These are phyloP conservation scores for Proteles cristata DNA, from an alignment of 2,113 vertebrate genomes.

Conservation along the genomic window DNA sequence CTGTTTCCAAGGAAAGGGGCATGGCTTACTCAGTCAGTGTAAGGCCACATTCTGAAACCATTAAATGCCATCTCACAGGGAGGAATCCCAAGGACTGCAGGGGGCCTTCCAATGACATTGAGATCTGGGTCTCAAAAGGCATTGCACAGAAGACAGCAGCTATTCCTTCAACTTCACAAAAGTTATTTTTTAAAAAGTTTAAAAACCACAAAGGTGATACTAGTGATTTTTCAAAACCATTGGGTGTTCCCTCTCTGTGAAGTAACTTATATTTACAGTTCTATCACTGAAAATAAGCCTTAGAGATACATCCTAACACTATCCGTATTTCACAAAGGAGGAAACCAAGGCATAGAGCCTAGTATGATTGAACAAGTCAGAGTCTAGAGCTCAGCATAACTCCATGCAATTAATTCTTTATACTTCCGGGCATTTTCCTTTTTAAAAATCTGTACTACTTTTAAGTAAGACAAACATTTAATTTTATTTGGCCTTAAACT, in stretches of 20 bases:
- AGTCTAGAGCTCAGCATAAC: background rate
- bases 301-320: background rate
- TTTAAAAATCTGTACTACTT: background rate
- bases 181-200: background rate
- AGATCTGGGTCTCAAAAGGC: background rate
- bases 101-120: background rate
- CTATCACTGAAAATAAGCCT: background rate
- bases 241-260: background rate
- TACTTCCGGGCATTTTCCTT: background rate
- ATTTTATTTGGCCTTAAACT: background rate
- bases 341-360: background rate
- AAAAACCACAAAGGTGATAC: background rate
- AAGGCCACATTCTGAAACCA: constrained; percentile 30
- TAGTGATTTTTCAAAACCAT: background rate
- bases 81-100: background rate
- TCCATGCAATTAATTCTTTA: background rate
- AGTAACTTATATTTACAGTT: background rate
- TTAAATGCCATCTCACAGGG: background rate
- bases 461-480: background rate
- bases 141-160: background rate
- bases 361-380: background rate
- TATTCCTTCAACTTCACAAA: background rate
- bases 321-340: background rate
- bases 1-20: constrained; percentile 48
- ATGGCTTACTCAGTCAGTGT: background rate